Base-by-base conservation (phyloP, 2,888 invertebrate genomes). In the Bhutanitis thaidina region DNA sequence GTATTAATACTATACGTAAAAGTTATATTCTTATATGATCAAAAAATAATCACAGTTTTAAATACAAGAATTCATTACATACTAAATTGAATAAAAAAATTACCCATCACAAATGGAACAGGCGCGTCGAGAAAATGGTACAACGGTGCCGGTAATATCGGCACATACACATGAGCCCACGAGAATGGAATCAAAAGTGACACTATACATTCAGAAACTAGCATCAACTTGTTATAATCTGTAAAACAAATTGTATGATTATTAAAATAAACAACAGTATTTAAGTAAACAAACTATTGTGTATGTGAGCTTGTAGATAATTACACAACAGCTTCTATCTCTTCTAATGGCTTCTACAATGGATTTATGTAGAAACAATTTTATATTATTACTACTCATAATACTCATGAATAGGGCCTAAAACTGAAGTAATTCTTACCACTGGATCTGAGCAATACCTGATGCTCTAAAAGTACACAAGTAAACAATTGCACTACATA, bases 81-180 rank as follows among this genome's bases (percentile, higher is more conserved):
- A 20, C 20, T 20, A 20, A 3, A 20, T 20, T 20, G 2, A 20
- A 20, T 20, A 27, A 13, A 27, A n/a, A 44, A 59, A 72, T 65
- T 81, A 71, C 99, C 99, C 99, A 99, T 99, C 54, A 99, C 95
- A 84, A 98, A 99, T 30, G 99, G 99, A 47, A 99, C 98, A 0
- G 99, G 99, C 4, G 99, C 99, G 85, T 99, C 99, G 40, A 99
- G 91, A 84, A 99, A 99, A 76, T 98, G 98, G 78, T 97, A 95
- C 55, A 98, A 90, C 13, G 97, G 95, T 43, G 98, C 96, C 1
- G 99, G 99, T 65, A 99, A 90, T 71, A 99, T 98, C 25, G 99
- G 99, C 54, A 99, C 99, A 83, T 99, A 99, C 2, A 99, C 98
- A 80, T 99, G 98, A 46, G 98, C 98, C 99, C 99, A 99, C 20